Evolutionary conservation across 2,888 invertebrate genomes (phyloP), one percentile per base, ranked within the genome.

Genomic region (Rhagium mordax): DNA sequence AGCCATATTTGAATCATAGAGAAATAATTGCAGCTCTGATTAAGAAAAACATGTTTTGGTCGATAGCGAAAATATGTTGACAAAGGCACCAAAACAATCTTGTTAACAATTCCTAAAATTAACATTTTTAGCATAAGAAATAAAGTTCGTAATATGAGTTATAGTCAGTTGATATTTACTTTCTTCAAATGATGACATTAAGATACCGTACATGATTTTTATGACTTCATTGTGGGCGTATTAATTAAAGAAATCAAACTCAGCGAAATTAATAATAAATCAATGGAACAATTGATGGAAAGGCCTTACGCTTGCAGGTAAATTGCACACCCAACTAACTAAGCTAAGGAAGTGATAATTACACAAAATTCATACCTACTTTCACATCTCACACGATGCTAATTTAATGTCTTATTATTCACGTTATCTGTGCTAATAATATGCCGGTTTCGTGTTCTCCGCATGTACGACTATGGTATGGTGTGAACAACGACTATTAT

Each of bases 341-440:
- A 57, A 57, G 48, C 48, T 27, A 13, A 69, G 33, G 29, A 68
- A 69, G 60, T 69, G 69, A 69, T 69, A 69, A 69, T 69, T 69
- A 69, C 41, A 67, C 47, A 57, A 67, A 57, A 57, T 67, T 47
- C 67, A 57, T 67, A 67, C 68, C 64, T 53, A 71, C 64, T 71
- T 74, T 74, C 71, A 74, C 68, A 71, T 69, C 71, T 65, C 60
- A 29, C 65, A 69, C 65, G 71, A 71, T 65, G 68, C 59, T 68
- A 74, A 71, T 74, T 74, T 71, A 71, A 65, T 74, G 74, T 71
- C 74, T 71, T 71, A 71, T 74, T 74, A 74, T 74, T 62, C 69
- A 69, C 55, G 71, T 74, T 74, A 69, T 74, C 71, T 74, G 71
- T 71, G 71, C 65, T 71, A 74, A 74, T 74, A 71, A 69, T 60